Conservation (phyloP, 2,113 vertebrate genomes). For the Eclectus roratus region DNA sequence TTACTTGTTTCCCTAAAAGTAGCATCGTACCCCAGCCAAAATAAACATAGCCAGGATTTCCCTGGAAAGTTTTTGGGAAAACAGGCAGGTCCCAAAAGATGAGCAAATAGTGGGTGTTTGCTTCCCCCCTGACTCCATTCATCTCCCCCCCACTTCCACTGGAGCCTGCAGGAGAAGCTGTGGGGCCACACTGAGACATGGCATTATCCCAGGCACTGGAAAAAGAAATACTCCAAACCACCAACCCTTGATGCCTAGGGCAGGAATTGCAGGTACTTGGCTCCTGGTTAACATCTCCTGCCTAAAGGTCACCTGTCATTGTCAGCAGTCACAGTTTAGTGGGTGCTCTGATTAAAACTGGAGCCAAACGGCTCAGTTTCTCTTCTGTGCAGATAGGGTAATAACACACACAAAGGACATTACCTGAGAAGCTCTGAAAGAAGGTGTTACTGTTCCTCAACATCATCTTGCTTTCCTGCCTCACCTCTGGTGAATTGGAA, state of each 20-base stretch:
- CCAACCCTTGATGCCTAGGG: background rate
- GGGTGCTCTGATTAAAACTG: background rate
- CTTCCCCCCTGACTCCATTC: background rate
- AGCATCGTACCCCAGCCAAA: slow-evolving; percentile 5
- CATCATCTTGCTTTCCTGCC: background rate
- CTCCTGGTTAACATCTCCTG: background rate
- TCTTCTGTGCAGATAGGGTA: background rate
- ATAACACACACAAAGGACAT: background rate
- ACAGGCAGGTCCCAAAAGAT: background rate
- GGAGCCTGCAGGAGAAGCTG: background rate
- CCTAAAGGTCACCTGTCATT: background rate
- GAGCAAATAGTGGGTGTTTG: background rate
- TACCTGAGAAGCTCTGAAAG: background rate
- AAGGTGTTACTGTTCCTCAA: background rate
- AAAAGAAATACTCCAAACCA: background rate
- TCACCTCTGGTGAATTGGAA: background rate
- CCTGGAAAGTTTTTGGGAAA: background rate
- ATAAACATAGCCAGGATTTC: background rate
- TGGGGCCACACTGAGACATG: background rate
- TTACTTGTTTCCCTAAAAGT: slow-evolving; percentile 37
- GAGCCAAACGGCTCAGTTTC: background rate
- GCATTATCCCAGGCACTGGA: background rate
- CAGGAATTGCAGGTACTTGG: background rate
- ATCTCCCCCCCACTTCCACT: background rate
- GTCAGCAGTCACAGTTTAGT: background rate